Evolutionary conservation across 2,888 invertebrate genomes (phyloP), one percentile per base, ranked within the genome.

Genomic region (Stenichneumon culpator): DNA sequence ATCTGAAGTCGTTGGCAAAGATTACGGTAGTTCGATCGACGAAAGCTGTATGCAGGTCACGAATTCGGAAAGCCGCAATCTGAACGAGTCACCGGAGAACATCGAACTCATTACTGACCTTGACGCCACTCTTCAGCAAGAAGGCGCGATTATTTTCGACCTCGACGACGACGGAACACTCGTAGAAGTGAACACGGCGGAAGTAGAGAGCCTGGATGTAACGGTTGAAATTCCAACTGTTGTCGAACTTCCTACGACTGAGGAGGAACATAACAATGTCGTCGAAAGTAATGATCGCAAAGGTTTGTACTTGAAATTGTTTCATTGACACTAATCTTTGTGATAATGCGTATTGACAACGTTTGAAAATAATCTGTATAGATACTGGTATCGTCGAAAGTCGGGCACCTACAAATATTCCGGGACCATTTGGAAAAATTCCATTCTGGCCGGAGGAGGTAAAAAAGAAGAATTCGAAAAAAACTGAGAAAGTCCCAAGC

Each of bases 401-500:
- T 39, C 70, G 70, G 52, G 54, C 70, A 3, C 52, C 52, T 32
- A 25, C 25, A 32, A 32, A 25, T 3, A 70, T 50, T 16, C 54
- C 19, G 9, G n/a, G 9, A 16, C 28, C 70, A 54, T 70, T 70
- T 6, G n/a, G 2, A 70, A 70, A 25, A 50, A 52, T 32, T 54
- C 32, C 54, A 5, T 70, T 70, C n/a, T 54, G 52, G 52, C 52
- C 52, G 16, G 69, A 25, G 69, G 69, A 28, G n/a, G 50, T 70
- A 28, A 22, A 50, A 52, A 70, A 52, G 9, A 47, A 22, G 28
- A 70, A 70, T 14, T 19, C 25, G 3, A 70, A 28, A 70, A 50
- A 28, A 47, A 28, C 25, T 7, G 69, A 70, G 69, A 70, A 70
- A 52, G 69, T 70, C n/a, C 69, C 69, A 28, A 70, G 25, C 69